Base-by-base conservation (phyloP, 2,113 vertebrate genomes). In the Cyphomyrus discorhynchus region DNA sequence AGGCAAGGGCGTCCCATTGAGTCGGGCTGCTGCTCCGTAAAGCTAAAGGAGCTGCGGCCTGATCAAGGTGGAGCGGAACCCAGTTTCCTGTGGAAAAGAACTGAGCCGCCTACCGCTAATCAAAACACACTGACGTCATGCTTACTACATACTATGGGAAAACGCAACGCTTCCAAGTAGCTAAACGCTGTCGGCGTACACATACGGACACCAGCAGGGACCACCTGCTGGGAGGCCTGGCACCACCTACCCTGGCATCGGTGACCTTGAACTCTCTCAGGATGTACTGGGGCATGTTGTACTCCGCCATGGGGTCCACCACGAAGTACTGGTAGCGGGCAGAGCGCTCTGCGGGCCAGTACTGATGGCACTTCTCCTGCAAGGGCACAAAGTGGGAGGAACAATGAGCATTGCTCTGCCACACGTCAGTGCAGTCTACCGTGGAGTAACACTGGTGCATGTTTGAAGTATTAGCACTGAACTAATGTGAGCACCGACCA, bases 221-320 rank as follows among this genome's bases (percentile, higher is more conserved):
- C 31, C 31, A 35, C 31, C 31, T 35, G 31, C 31, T 35, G 49
- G 85, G 49, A 17, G 10, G 15, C 3, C n/a, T 47, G 13, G 15
- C 15, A 52, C 46, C 24, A 96, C 97, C 92, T 90, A 99, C 98
- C 96, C 98, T 95, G 93, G 97, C 97, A 2, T 99, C 98, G 0
- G 98, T 99, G 95, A 99, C 98, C 93, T 99, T 99, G 95, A 99
- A 99, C 93, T 99, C 98, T 27, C 98, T 95, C n/a, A 99, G 95
- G 93, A 99, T 99, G 91, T 99, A 99, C 95, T 99, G 98, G 0
- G 98, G 98, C 98, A 99, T 99, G 95, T 98, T 99, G 96, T 99
- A 99, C 91, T 99, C 98, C 0, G 98, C 98, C 98, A 99, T 99
- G 0, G 98, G 98, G 91, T 99, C 98, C 91, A 99, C 98, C 5